Evolutionary conservation across 2,888 invertebrate genomes (phyloP), one percentile per base, ranked within the genome.

Genomic region (Archips xylosteana): DNA sequence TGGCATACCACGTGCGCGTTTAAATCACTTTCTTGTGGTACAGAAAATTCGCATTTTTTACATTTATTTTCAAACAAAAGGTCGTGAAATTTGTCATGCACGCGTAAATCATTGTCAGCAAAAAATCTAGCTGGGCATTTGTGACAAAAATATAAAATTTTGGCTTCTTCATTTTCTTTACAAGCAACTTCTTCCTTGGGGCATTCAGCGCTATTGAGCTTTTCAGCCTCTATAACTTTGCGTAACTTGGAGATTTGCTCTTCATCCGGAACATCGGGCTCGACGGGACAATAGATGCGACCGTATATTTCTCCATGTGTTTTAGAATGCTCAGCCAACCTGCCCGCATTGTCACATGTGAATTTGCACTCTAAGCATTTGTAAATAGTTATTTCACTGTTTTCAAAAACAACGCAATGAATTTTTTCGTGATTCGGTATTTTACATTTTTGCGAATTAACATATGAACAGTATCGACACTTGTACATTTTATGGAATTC

Each of bases 41-140:
- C 96, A 0, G 97, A 96, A 88, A 97, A 98, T 66, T 97, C 96
- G 83, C 98, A 98, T 84, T 95, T 95, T 75, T 96, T 96, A 82
- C 98, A 98, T 76, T 96, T 95, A 82, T 96, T 96, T 10, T 95
- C 92, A 76, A 96, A 91, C 66, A 95, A 89, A 42, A 95, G 92
- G 70, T 95, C 95, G 85, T 97, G 97, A 83, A 96, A 96, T 78
- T 96, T 95, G 76, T 96, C 91, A 83, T 98, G 98, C 75, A 96
- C 96, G 72, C 95, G 95, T 71, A 97, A 92, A 86, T 98, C 98
- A 81, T 95, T 95, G 77, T 96, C 96, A 78, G 96, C 96, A 76
- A 97, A 96, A 90, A 96, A 98, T 84, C 98, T 95, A 0, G 98
- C 97, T 1, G 98, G 98, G 87, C 98, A 98, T 79, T 96, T 96